These are phyloP conservation scores for Coptotermes formosanus DNA, from an alignment of 1,140 invertebrate species.

Conservation along the genomic window DNA sequence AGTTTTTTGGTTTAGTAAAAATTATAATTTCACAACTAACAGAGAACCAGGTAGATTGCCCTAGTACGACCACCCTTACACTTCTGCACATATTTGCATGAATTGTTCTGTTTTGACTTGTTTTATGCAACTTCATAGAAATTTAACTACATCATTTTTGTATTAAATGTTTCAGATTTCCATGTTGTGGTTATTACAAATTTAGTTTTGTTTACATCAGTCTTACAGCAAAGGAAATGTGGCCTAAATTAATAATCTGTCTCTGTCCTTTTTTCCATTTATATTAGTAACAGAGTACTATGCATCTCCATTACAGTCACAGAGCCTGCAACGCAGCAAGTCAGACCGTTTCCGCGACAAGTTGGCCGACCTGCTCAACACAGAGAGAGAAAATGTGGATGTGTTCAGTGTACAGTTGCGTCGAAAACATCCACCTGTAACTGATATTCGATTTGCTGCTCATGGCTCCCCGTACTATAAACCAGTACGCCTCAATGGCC, in stretches of 20 bases:
- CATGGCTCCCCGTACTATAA: conserved; percentile 96
- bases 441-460: conserved; percentile 91
- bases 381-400: conserved; percentile 86
- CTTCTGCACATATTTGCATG: no score
- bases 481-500: conserved; percentile 88
- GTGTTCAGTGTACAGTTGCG: conserved; percentile 91
- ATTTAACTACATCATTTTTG: no score
- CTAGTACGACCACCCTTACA: no score
- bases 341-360: conserved; percentile 85
- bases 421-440: conserved; percentile 81
- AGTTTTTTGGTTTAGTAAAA: no score
- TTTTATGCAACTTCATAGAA: no score
- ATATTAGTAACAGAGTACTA: not conserved
- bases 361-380: conserved; percentile 78
- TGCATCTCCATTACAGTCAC: conserved; percentile 52
- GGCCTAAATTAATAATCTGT: no score
- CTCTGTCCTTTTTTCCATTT: not conserved
- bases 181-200: conserved; percentile 28
- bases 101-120: no score
- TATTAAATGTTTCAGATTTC: not conserved
- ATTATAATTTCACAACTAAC: no score
- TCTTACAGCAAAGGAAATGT: no score
- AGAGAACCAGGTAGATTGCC: no score
- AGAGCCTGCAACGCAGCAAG: conserved; percentile 81
- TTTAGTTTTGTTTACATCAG: no score